Percentiles rank a stretch among this genome's conserved stretches.
Evolutionary conservation across 2,888 invertebrate species (phyloP).

Genomic region (Chydorus sphaericus): DNA sequence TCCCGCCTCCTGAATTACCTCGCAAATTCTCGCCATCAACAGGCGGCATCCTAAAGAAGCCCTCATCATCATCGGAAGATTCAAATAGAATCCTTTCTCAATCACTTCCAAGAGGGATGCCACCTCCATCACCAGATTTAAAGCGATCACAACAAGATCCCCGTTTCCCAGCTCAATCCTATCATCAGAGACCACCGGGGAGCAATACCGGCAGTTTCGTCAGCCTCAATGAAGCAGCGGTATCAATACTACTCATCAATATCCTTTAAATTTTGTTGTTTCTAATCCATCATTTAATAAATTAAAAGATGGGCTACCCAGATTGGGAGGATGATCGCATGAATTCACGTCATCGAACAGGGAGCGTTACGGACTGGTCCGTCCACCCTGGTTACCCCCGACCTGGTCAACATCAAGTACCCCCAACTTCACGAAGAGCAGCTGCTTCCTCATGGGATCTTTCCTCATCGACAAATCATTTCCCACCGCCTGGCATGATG

Average conservation of each 20-base stretch:
- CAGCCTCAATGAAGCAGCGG: conserved; percentile 18
- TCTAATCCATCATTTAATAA: conserved; percentile 11
- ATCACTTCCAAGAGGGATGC: conserved; percentile 6
- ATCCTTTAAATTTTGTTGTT: no score
- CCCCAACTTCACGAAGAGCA: not conserved
- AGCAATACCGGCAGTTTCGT: conserved; percentile 19
- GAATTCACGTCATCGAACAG: conserved; percentile 25
- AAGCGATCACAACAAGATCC: not conserved
- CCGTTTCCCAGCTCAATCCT: not conserved
- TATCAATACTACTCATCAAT: no score
- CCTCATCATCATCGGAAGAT: conserved; percentile 1
- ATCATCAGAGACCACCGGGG: not conserved
- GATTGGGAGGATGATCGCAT: conserved; percentile 31
- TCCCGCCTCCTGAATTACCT: conserved; percentile 17
- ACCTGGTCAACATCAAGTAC: not conserved
- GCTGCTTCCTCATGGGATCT: conserved; percentile 12
- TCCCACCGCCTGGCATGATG: conserved; percentile 2
- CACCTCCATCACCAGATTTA: conserved; percentile 11
- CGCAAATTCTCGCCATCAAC: conserved; percentile 11
- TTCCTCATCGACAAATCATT: not conserved
- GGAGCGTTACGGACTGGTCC: conserved; percentile 26
- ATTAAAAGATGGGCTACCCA: conserved; percentile 26
- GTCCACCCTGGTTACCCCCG: conserved; percentile 2
- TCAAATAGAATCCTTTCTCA: not conserved
- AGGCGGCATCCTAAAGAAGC: conserved; percentile 14